Percentiles rank a stretch among this genome's conserved stretches.
phyloP scores from a whole-genome alignment of 53 echinoderm and acorn worm species.

The Henricia sp. region DNA sequence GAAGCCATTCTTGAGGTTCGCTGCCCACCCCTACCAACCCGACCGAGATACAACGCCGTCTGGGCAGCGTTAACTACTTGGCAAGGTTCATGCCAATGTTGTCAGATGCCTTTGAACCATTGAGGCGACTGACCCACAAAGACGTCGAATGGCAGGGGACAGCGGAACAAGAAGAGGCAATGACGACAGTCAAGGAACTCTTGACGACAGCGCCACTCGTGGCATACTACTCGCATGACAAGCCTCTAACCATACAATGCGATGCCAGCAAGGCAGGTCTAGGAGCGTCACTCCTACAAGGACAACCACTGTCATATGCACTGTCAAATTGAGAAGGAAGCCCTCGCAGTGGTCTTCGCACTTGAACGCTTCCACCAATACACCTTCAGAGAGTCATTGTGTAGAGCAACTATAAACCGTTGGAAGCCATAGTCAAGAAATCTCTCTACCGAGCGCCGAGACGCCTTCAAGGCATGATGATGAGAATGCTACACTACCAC shows the following conservation, averaged over 20 bases:
- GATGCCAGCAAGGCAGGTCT: conserved; percentile 64
- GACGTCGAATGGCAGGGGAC: conserved; percentile 27
- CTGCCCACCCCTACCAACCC: too few relatives aligned
- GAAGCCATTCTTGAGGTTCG: conserved; percentile 41
- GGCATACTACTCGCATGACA: conserved; percentile 61
- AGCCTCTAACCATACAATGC: conserved; percentile 57
- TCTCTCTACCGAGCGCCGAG: conserved; percentile 60
- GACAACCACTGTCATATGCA: conserved; percentile 61
- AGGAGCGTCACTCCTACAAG: conserved; percentile 62
- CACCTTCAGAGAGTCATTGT: conserved; percentile 49
- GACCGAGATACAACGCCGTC: conserved; percentile 18
- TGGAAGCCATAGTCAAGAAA: conserved; percentile 72
- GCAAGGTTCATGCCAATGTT: conserved; percentile 24
- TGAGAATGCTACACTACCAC: conserved; percentile 54
- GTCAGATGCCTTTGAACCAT: conserved; percentile 33
- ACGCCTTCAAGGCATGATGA: conserved; percentile 66
- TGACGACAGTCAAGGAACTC: conserved; percentile 33
- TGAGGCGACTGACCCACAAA: conserved; percentile 22
- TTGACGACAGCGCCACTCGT: conserved; percentile 58
- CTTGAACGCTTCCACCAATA: conserved; percentile 71
- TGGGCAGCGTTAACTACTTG: conserved; percentile 36
- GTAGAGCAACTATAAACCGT: conserved; percentile 59
- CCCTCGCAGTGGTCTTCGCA: conserved; percentile 58
- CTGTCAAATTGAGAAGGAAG: conserved; percentile 68
- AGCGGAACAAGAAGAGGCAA: conserved; percentile 24